Base-by-base conservation (phyloP, 2,113 vertebrate species). In the Pedetes capensis region DNA sequence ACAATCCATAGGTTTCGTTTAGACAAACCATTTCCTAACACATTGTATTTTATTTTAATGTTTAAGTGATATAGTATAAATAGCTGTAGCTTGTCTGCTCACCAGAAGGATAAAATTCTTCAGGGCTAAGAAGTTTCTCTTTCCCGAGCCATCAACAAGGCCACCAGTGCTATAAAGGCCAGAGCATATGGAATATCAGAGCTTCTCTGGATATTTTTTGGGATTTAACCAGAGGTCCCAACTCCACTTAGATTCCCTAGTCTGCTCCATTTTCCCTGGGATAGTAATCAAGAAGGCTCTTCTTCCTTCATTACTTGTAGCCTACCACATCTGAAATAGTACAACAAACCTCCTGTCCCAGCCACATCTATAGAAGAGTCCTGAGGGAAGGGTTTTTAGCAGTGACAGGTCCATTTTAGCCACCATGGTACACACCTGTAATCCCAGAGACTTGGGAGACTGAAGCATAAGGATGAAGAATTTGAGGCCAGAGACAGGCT, bases 21-120 rank as follows among this genome's bases (percentile, higher is more conserved):
- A 80, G 69, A 76, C 63, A 95, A 94, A 66, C 47, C 47, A 84
- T 84, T 91, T 69, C 74, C 87, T 93, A 81, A 89, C 51, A 91
- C 1, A 23, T 23, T 51, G 6, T 51, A 86, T 82, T 87, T 85
- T 80, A 37, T 63, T 92, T 91, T 42, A 87, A 91, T 68, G 34
- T 61, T 93, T 95, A 78, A 75, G 76, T 27, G 90, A 61, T 44
- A 82, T 34, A 47, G 47, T 84, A 59, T 61, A 93, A 91, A 74
- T 85, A 93, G 55, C 49, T 89, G 34, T 22, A 66, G 68, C 8
- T 95, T 76, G 20, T 93, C 71, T 72, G 55, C 47, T 90, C 55
- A 82, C 63, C n/a, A 84, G 13, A 76, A 97, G 39, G 72, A 91
- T 91, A 72, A 80, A 97, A 59, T 61, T 59, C 55, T 84, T 87